Conservation (phyloP, 2,113 vertebrate species). For the Macrotis lagotis region DNA sequence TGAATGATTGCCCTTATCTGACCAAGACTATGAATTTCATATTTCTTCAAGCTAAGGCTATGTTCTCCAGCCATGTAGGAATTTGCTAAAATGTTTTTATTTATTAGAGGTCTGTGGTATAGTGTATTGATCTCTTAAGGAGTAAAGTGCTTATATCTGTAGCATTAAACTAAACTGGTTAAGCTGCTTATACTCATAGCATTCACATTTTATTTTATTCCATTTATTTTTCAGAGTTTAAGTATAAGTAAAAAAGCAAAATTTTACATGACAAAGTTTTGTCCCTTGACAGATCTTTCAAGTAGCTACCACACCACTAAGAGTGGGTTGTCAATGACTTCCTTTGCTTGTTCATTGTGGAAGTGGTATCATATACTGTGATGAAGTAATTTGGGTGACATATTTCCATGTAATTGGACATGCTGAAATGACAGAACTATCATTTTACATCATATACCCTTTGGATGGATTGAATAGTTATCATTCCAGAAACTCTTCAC, state of each 20-base stretch:
- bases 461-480: neutral
- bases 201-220: neutral
- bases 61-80: neutral
- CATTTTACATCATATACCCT: neutral
- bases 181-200: neutral
- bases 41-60: neutral
- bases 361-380: neutral
- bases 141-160: neutral
- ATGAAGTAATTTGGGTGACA: neutral
- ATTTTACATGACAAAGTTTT: neutral
- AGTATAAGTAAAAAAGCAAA: neutral
- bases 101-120: neutral
- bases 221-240: neutral
- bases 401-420: neutral
- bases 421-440: neutral
- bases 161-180: neutral
- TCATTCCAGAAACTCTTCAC: neutral
- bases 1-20: neutral
- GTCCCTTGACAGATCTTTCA: neutral
- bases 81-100: neutral
- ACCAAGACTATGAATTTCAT: neutral
- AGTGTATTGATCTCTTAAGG: neutral
- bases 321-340: neutral
- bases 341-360: neutral
- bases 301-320: neutral